These are phyloP conservation scores for Microtus californicus DNA, from an alignment of 2,797 vertebrate species.

Conservation along the genomic window DNA sequence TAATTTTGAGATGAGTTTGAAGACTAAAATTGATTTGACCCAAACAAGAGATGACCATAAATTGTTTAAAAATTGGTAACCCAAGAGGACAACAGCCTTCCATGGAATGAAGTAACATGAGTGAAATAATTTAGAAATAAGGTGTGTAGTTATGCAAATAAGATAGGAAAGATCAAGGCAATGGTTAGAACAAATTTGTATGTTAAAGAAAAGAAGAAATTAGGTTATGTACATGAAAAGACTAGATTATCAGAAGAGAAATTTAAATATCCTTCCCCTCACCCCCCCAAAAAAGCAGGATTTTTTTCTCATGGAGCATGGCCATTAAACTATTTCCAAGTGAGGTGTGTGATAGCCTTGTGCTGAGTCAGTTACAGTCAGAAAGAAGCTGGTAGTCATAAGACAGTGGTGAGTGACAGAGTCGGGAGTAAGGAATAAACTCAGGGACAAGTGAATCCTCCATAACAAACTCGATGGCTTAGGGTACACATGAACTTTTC, in stretches of 20 bases:
- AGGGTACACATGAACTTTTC: not conserved
- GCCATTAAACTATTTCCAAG: slow-evolving; percentile 2
- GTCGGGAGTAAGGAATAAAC: not conserved
- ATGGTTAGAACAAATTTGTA: not conserved
- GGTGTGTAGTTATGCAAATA: not conserved
- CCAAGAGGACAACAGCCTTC: not conserved
- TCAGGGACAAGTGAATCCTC: not conserved
- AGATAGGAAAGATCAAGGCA: not conserved
- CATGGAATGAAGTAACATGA: not conserved
- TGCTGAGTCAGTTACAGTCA: not conserved
- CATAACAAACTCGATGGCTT: not conserved
- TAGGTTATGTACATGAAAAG: slow-evolving; percentile 6
- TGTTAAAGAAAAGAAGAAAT: slow-evolving; percentile 5
- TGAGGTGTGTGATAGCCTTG: not conserved
- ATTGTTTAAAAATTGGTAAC: not conserved
- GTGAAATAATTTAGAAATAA: not conserved
- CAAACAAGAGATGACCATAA: not conserved
- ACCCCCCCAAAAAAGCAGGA: not conserved
- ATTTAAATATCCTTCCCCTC: not conserved
- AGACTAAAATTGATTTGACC: not conserved
- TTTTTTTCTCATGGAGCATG: slow-evolving; percentile 18
- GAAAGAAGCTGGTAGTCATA: not conserved
- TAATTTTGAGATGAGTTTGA: slow-evolving; percentile 47
- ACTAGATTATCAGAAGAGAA: slow-evolving; percentile 57
- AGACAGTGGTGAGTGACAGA: not conserved